A percentile compares a stretch with the other conserved stretches of the same genome.
Conservation (phyloP, 2,797 vertebrate genomes). For the Miopithecus talapoin region DNA sequence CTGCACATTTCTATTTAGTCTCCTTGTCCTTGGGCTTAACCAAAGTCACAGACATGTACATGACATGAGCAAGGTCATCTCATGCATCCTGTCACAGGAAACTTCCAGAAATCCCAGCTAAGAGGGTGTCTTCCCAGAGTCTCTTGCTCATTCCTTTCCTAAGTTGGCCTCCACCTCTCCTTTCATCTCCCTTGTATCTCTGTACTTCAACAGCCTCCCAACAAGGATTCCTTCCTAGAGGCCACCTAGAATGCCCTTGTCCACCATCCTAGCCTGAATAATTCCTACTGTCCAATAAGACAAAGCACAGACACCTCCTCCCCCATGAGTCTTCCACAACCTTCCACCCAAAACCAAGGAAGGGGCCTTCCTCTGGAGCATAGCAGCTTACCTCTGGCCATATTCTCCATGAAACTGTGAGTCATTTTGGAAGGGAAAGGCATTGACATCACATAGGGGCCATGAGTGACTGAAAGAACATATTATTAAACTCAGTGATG, state of each 20-base stretch:
- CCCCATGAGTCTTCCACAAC: background rate
- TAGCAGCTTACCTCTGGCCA: background rate
- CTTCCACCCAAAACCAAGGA: background rate
- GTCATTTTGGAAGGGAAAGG: background rate
- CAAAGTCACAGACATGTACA: background rate
- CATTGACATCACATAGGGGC: background rate
- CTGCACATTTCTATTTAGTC: background rate
- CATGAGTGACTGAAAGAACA: background rate
- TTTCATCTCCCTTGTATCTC: background rate
- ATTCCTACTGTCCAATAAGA: background rate
- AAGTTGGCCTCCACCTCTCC: background rate
- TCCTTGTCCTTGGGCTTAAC: background rate
- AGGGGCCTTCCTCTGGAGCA: accelerated
- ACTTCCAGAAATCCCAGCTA: background rate
- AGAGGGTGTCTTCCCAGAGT: background rate
- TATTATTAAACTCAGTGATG: background rate
- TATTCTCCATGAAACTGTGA: background rate
- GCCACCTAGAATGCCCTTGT: background rate
- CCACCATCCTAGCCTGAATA: background rate
- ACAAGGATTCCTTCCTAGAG: background rate
- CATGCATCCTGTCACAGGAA: background rate
- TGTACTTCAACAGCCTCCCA: background rate
- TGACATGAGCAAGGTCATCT: background rate
- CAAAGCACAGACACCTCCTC: background rate
- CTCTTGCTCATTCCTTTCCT: background rate